Conservation (phyloP, 2,113 vertebrate genomes). For the Reinhardtius hippoglossoides region DNA sequence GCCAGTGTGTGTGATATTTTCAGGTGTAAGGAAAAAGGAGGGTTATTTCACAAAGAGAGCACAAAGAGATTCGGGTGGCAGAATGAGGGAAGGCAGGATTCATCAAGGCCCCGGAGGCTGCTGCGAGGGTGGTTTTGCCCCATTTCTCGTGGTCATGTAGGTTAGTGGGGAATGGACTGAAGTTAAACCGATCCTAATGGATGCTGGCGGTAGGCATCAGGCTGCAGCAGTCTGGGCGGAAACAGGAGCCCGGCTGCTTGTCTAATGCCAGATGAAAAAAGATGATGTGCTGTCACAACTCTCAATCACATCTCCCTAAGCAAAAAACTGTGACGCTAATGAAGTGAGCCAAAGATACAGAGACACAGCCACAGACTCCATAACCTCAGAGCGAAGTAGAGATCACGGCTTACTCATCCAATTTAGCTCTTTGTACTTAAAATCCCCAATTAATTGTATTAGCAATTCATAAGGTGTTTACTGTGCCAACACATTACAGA, state of each 20-base stretch:
- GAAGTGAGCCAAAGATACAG: constrained; percentile 42
- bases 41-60: neutral
- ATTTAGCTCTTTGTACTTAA: constrained; percentile 35
- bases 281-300: constrained; percentile 51
- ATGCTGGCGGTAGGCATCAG: constrained; percentile 52
- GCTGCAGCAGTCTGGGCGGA: constrained; percentile 29
- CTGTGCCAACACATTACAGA: constrained; percentile 37
- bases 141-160: constrained; percentile 61
- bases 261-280: constrained; percentile 57
- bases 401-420: constrained; percentile 42
- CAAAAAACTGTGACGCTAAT: constrained; percentile 55
- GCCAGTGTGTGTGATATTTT: constrained; percentile 9
- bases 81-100: constrained; percentile 41
- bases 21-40: constrained; percentile 11
- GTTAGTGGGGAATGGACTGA: constrained; percentile 48
- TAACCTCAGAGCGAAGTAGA: constrained; percentile 31
- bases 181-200: constrained; percentile 62
- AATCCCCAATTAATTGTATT: constrained; percentile 47
- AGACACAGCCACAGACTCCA: constrained; percentile 23
- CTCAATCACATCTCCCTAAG: constrained; percentile 53
- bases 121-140: constrained; percentile 49
- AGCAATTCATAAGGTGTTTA: constrained; percentile 63
- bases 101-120: constrained; percentile 35
- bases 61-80: constrained; percentile 3
- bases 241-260: constrained; percentile 55